These are phyloP conservation scores for Ophion slaviceki DNA, from an alignment of 2,888 invertebrate genomes.

Conservation along the genomic window DNA sequence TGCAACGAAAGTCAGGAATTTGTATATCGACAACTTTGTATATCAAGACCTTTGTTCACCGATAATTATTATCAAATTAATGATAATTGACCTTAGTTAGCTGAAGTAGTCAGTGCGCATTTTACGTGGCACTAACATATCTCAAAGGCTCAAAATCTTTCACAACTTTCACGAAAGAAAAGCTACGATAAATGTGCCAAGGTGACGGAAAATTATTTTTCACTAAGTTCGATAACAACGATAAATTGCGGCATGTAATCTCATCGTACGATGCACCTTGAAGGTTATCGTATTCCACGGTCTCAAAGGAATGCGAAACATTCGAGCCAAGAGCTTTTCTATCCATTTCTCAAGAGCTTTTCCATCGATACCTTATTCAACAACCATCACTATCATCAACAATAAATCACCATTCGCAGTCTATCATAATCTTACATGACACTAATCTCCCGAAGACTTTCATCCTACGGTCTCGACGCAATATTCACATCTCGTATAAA, in stretches of 20 bases:
- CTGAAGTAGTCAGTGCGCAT: not conserved
- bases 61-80: no score
- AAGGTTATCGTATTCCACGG: not conserved
- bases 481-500: not conserved
- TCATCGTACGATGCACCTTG: not conserved
- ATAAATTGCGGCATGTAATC: not conserved
- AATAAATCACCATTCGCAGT: not conserved
- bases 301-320: not conserved
- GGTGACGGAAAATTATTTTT: no score
- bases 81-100: no score
- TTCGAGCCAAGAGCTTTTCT: not conserved
- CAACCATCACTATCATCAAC: not conserved
- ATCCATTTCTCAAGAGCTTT: not conserved
- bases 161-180: no score
- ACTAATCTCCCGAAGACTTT: slow-evolving; percentile 14
- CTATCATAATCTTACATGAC: slow-evolving; percentile 34
- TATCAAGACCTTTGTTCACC: not conserved
- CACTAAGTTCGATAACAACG: no score
- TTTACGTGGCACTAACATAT: not conserved
- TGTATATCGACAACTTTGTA: not conserved
- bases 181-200: no score
- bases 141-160: no score
- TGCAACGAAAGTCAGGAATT: no score
- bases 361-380: no score
- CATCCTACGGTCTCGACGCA: not conserved